Base-by-base conservation (phyloP, 2,797 vertebrate genomes). In the Peromyscus attwateri region DNA sequence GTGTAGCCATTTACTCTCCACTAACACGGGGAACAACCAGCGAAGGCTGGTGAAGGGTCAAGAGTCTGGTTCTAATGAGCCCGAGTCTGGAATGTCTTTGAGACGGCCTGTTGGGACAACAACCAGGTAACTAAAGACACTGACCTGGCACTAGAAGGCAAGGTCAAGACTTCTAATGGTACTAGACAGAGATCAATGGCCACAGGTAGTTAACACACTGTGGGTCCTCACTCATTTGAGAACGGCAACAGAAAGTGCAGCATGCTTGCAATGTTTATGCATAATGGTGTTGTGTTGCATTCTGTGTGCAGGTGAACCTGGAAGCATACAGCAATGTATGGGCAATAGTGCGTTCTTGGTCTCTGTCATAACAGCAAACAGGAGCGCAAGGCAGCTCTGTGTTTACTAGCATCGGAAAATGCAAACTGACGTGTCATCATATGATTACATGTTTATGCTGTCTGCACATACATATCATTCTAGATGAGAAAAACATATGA, bases 21-120 rank as follows among this genome's bases (percentile, higher is more conserved):
- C 1, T 6, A 3, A 71, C 43, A 40, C 2, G 11, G 27, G 9
- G 6, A 87, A 73, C 2, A 43, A 25, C 37, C 23, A 55, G 25
- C 12, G 87, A 13, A 21, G n/a, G 12, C 4, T 52, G 4, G 21
- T 0, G 0, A 29, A 46, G 70, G 52, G 94, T 83, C 76, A 37
- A 73, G 25, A 92, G 70, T 55, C 46, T 43, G 68, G 73, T 89
- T 94, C 73, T 92, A 93, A 92, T 87, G 73, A 94, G 11, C 52
- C 0, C 40, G 46, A 80, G 27, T 90, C 10, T 71, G 46, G 96
- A 87, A 23, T 87, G 37, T 90, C 93, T 84, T 83, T 43, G 60
- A 87, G 55, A 87, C 27, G 64, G 57, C 52, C 11, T 11, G 3
- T 60, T 89, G 80, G 52, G 25, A 27, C 43, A 85, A n/a, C 14